Evolutionary conservation across 1,140 invertebrate species (phyloP).

Genomic region (Nylanderia fulva): DNA sequence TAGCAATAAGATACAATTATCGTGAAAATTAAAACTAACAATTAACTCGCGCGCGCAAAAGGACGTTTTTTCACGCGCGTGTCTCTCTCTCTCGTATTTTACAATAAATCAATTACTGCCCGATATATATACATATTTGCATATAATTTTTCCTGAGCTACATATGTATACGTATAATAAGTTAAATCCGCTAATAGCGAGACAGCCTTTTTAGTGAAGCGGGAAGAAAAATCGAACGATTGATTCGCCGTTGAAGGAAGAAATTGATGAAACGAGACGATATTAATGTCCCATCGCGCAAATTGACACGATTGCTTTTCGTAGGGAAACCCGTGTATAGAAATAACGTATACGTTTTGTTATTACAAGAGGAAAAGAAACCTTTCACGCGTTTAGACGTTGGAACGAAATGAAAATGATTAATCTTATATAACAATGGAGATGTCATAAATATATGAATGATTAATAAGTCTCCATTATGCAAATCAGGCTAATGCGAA

Average conservation of each 20-base stretch:
- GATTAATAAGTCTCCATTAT: constrained; percentile 14
- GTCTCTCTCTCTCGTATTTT: constrained; percentile 20
- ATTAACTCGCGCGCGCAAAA: not conserved
- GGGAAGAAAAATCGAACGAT: not conserved
- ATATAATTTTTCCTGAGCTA: constrained; percentile 20
- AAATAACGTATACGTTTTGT: not conserved
- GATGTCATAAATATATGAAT: not conserved
- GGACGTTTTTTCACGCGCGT: not conserved
- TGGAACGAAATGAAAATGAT: constrained; percentile 26
- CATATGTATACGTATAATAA: too few species aligned
- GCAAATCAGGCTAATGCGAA: constrained; percentile 14
- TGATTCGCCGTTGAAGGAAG: not conserved
- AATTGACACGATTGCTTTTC: not conserved
- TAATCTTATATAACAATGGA: constrained; percentile 6
- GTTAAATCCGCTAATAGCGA: not conserved
- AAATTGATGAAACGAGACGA: constrained; percentile 11
- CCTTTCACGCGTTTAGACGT: too few species aligned
- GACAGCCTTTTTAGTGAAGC: not conserved
- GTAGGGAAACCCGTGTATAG: not conserved
- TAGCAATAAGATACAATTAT: constrained; percentile 20
- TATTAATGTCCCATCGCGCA: not conserved
- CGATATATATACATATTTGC: not conserved
- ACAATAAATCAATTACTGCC: constrained; percentile 44
- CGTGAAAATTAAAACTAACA: not conserved
- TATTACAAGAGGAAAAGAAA: not conserved